These are phyloP conservation scores for Zoanthus sansibaricus DNA, from an alignment of 92 coral and sea anemone species.

Conservation along the genomic window DNA sequence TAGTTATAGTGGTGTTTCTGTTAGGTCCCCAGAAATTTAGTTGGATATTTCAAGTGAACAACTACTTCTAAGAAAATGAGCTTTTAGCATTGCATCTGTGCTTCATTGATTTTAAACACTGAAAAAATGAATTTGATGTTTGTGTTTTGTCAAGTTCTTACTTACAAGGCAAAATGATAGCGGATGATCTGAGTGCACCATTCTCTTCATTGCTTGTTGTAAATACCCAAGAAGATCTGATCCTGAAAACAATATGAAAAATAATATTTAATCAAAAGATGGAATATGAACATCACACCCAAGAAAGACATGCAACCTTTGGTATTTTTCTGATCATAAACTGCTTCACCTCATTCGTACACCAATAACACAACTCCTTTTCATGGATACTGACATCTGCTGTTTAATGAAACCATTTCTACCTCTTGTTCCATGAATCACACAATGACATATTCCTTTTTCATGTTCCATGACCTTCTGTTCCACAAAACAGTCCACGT, in stretches of 20 bases:
- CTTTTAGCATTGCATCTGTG: background rate
- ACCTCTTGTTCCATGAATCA: background rate
- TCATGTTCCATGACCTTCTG: background rate
- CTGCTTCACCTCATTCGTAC: too few relatives aligned
- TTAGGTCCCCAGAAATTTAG: too few relatives aligned
- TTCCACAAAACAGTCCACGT: background rate
- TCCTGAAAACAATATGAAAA: slow-evolving; percentile 8
- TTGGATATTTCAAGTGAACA: background rate
- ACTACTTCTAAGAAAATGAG: background rate
- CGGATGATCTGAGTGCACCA: slow-evolving; percentile 32
- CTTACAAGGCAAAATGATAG: slow-evolving; percentile 41
- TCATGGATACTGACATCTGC: background rate
- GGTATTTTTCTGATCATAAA: too few relatives aligned
- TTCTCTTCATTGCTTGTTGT: slow-evolving; percentile 43
- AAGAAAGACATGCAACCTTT: background rate
- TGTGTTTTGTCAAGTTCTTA: background rate
- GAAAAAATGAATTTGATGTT: background rate
- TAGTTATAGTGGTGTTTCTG: too few relatives aligned
- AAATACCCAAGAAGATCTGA: slow-evolving; percentile 41
- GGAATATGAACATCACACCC: background rate
- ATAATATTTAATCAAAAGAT: background rate
- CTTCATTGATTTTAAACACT: background rate
- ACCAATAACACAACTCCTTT: background rate
- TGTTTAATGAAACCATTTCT: background rate
- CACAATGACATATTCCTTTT: background rate